Percentiles rank a stretch among this genome's conserved stretches.
Evolutionary conservation across 1,140 invertebrate species (phyloP).

Genomic region (Doryteuthis pealeii): DNA sequence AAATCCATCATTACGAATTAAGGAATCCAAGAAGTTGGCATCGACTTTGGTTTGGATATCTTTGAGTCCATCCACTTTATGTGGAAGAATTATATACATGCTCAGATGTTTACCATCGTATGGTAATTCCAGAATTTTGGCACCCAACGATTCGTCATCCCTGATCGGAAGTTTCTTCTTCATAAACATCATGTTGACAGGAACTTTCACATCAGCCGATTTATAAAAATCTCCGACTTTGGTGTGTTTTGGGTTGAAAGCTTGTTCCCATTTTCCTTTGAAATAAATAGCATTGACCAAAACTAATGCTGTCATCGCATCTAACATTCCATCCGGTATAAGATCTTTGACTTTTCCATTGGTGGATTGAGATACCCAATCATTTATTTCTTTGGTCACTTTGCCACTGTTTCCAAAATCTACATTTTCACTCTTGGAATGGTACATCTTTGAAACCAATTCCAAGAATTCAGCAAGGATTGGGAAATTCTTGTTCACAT

Average conservation of each 20-base stretch:
- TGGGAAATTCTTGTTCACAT: neutral
- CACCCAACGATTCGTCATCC: conserved; percentile 72
- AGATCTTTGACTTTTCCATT: conserved; percentile 67
- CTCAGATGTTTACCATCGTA: conserved; percentile 67
- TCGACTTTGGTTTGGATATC: conserved; percentile 63
- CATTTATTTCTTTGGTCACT: conserved; percentile 64
- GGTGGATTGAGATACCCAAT: conserved; percentile 70
- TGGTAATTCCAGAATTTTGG: conserved; percentile 72
- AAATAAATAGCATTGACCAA: conserved; percentile 78
- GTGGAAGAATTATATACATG: conserved; percentile 78
- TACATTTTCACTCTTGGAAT: neutral
- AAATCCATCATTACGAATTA: conserved; percentile 5
- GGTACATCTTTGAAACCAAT: neutral
- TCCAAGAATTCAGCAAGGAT: neutral
- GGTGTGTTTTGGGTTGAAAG: conserved; percentile 67
- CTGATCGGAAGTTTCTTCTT: conserved; percentile 69
- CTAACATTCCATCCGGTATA: conserved; percentile 59
- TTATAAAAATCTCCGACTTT: conserved; percentile 45
- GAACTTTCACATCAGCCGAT: neutral
- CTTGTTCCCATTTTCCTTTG: conserved; percentile 71
- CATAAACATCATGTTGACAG: conserved; percentile 57
- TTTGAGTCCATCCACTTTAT: conserved; percentile 42
- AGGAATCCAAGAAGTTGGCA: conserved; percentile 55
- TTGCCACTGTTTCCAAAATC: conserved; percentile 14
- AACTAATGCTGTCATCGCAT: conserved; percentile 65